Evolutionary conservation across 2,797 vertebrate species (phyloP).

Genomic region (Mus minutoides): DNA sequence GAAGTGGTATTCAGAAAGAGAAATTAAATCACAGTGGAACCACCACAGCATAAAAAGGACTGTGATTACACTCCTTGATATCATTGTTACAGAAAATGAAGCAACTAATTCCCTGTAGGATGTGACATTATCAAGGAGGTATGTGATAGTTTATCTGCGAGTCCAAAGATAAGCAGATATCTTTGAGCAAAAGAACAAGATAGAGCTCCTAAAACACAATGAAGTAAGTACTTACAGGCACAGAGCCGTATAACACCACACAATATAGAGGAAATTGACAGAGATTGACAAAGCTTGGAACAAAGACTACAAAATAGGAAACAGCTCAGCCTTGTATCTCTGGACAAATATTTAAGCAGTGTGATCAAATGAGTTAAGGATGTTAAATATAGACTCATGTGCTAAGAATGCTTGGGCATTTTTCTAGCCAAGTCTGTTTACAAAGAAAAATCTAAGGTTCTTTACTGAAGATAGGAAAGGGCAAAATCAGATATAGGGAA

Average conservation of each 20-base stretch:
- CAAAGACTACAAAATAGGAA: slow-evolving; percentile 2
- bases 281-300: slow-evolving; percentile 3
- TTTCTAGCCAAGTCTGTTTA: background rate
- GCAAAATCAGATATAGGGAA: background rate
- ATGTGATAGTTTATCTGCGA: slow-evolving; percentile 42
- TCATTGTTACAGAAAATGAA: slow-evolving; percentile 64
- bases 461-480: background rate
- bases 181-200: slow-evolving; percentile 7
- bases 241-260: background rate
- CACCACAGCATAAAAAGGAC: background rate
- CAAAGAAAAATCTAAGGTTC: slow-evolving; percentile 28
- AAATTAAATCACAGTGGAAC: slow-evolving; percentile 17
- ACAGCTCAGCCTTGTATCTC: background rate
- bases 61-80: slow-evolving; percentile 53
- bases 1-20: slow-evolving; percentile 34
- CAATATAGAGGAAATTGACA: slow-evolving; percentile 8
- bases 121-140: slow-evolving; percentile 42
- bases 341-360: background rate
- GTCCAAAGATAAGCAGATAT: slow-evolving; percentile 46
- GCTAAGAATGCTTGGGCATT: background rate
- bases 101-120: slow-evolving; percentile 44
- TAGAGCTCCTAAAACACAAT: background rate
- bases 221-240: background rate
- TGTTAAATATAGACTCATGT: background rate
- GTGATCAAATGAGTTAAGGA: background rate